Evolutionary conservation across 2,888 invertebrate genomes (phyloP), one percentile per base, ranked within the genome.

Genomic region (Mimumesa dahlbomi): DNA sequence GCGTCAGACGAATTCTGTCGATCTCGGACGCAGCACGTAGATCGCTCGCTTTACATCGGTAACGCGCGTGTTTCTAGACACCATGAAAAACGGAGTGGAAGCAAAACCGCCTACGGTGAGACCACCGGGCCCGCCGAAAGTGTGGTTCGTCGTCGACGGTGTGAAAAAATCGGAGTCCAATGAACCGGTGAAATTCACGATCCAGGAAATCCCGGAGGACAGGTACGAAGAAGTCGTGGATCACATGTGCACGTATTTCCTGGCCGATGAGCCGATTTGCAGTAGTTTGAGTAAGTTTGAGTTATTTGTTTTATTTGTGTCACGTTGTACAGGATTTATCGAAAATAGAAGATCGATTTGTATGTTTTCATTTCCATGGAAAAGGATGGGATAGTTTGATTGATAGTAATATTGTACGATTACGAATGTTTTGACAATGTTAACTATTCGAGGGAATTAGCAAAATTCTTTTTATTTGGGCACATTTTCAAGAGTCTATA

Each of bases 151-250:
- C 0, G 48, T 85, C 0, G 84, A 87, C 0, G 75, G 81, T 18
- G 59, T 43, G 1, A 79, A 73, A 29, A 75, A 63, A 3, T 61
- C 74, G 13, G 59, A 72, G 2, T 59, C 83, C 34, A 81, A 77
- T 16, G 77, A 80, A n/a, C 57, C 73, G 3, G 52, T 82, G 1
- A 82, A 76, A 54, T 86, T 86, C 65, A 68, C 73, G 5, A 85
- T 89, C 52, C 85, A 88, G 66, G 87, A 87, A 40, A 66, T 88
- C 58, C 88, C 88, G 0, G 79, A 83, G 57, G 84, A 87, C 48
- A 79, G 86, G 38, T 77, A 77, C 38, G 75, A 82, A 2, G 88
- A 88, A 3, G 83, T 78, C 3, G 1, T 83, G 7, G 79, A 88
- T 22, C 76, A 81, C 2, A 83, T 88, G 85, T 71, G 63, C 14